Evolutionary conservation across 2,888 invertebrate genomes (phyloP), one percentile per base, ranked within the genome.

Genomic region (Caenorhabditis sp.): DNA sequence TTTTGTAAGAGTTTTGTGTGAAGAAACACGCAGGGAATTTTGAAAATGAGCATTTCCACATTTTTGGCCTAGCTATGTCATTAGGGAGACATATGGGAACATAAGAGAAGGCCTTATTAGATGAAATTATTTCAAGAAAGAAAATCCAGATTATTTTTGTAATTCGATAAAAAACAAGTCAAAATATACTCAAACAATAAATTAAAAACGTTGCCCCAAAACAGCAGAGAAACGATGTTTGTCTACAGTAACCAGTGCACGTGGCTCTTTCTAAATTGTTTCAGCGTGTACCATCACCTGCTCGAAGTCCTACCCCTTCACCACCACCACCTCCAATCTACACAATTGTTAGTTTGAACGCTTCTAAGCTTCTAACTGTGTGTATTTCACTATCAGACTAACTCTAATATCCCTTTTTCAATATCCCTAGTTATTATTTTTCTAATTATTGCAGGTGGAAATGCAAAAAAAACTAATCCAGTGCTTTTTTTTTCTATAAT

Each of bases 251-350:
- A 50, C 51, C 21, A 10, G 4, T 59, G 27, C 53, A 51, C 12
- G 23, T 57, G 21, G 14, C n/a, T n/a, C 37, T 49, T 43, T 31
- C 31, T 43, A 64, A 36, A 24, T 54, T 19, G 26, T 75, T 82
- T 55, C 79, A 82, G 82, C 78, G 79, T 69, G 79, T 68, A 53
- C 64, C 76, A 51, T 73, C 78, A 59, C 79, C 78, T 68, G 63
- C 72, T 58, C 73, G 76, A 66, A 76, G 72, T 63, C 81, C 81
- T 27, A 58, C 76, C 62, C 73, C 79, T 65, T 69, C 82, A 58
- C 71, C 81, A 58, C 76, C 69, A 43, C 75, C 71, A 61, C 76
- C 79, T 55, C 81, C 81, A 21, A 67, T 75, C 55, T 79, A 79
- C 21, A 71, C 76, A 58, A 62, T 58, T 63, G 81, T 81, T 66